Evolutionary conservation across 1,140 invertebrate genomes (phyloP).

Genomic region (Solenopsis fugax): DNA sequence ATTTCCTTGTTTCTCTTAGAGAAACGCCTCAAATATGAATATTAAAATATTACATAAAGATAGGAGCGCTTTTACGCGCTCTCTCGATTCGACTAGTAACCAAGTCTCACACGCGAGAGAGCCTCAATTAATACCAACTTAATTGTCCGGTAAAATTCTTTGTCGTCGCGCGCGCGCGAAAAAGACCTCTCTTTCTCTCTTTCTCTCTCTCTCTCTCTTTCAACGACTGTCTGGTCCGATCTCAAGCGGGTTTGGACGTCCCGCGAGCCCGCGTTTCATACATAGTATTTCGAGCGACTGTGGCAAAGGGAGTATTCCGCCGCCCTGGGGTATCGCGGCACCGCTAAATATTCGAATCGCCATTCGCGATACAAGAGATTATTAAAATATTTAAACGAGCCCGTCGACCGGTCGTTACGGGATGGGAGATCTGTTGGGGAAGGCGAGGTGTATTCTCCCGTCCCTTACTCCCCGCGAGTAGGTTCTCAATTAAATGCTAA

Average conservation of each 20-base stretch:
- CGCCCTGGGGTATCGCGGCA: conserved; percentile 54
- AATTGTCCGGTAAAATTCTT: conserved; percentile 54
- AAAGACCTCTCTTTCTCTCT: neutral
- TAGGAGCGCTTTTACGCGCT: neutral
- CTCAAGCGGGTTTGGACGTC: neutral
- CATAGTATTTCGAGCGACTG: conserved; percentile 52
- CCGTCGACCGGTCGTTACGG: conserved; percentile 77
- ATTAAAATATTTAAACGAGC: conserved; percentile 82
- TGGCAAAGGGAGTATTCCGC: conserved; percentile 33
- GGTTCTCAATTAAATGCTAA: conserved; percentile 82
- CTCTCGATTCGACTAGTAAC: neutral
- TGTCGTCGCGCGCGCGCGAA: neutral
- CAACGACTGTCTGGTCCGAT: neutral
- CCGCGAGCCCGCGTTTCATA: conserved; percentile 1
- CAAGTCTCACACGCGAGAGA: conserved; percentile 2
- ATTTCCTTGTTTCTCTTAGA: neutral
- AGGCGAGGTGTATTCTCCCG: neutral
- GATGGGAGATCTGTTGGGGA: conserved; percentile 49
- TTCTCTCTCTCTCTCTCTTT: neutral
- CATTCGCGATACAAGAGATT: conserved; percentile 81
- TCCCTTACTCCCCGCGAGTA: conserved; percentile 63
- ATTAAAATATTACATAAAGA: conserved; percentile 17
- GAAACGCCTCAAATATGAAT: conserved; percentile 25
- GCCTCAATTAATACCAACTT: conserved; percentile 62
- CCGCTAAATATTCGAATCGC: conserved; percentile 79